Conservation (phyloP, 92 coral and sea anemone genomes). For the Diadumene lineata region DNA sequence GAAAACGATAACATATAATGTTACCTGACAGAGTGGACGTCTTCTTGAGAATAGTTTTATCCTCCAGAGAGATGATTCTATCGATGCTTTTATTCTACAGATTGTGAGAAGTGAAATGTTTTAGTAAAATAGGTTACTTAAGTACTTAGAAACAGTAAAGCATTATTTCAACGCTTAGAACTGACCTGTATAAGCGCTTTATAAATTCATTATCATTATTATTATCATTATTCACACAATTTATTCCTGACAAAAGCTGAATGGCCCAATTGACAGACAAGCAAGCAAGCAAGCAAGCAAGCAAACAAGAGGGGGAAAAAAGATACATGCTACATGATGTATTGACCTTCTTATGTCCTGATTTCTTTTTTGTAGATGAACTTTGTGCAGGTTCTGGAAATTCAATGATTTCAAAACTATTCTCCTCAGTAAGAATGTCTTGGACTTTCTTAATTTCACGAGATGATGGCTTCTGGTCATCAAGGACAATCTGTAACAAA, state of each 20-base stretch:
- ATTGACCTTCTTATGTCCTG: slow-evolving; percentile 66
- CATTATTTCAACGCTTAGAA: not conserved
- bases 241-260: too few relatives aligned
- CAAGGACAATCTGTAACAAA: slow-evolving; percentile 59
- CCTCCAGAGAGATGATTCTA: slow-evolving; percentile 64
- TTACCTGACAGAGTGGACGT: slow-evolving; percentile 10
- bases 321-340: not conserved
- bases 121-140: not conserved
- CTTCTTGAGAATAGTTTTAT: not conserved
- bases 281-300: too few relatives aligned
- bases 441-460: slow-evolving; percentile 72
- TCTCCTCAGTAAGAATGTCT: slow-evolving; percentile 63
- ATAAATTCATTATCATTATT: too few relatives aligned
- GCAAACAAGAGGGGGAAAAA: not conserved
- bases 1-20: not conserved
- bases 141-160: not conserved
- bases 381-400: slow-evolving; percentile 51
- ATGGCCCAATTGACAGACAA: too few relatives aligned
- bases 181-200: too few relatives aligned
- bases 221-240: too few relatives aligned
- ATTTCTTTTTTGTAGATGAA: slow-evolving; percentile 28
- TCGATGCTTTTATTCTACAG: slow-evolving; percentile 58
- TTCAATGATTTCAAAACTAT: slow-evolving; percentile 74
- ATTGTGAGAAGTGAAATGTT: not conserved
- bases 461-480: slow-evolving; percentile 56